Percentiles rank a stretch among this genome's conserved stretches.
Evolutionary conservation across 2,888 invertebrate genomes (phyloP).

Genomic region (Icerya purchasi): DNA sequence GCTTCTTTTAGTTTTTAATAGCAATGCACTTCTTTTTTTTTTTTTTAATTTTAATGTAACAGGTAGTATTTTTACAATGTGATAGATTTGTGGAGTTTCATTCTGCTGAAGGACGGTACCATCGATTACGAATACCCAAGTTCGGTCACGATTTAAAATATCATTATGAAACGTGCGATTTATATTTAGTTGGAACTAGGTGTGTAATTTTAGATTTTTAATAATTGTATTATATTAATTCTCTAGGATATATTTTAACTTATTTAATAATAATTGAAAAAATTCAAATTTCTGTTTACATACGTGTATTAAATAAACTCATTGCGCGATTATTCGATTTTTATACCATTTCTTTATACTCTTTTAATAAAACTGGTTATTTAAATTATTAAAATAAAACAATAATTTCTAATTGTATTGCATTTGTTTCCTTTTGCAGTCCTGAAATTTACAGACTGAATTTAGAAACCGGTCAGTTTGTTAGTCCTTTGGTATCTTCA

Average conservation of each 20-base stretch:
- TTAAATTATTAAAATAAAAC: background rate
- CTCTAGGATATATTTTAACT: background rate
- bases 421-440: conserved; percentile 28
- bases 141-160: conserved; percentile 88
- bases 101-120: conserved; percentile 77
- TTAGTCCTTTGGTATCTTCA: conserved; percentile 59
- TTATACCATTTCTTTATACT: no score
- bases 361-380: background rate
- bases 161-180: conserved; percentile 71
- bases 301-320: no score
- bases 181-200: conserved; percentile 77
- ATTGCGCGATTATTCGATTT: no score
- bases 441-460: conserved; percentile 81
- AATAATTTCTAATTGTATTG: conserved; percentile 5
- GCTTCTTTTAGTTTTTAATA: no score
- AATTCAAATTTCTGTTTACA: no score
- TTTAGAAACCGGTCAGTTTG: conserved; percentile 82
- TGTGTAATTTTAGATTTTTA: no score
- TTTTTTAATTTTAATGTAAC: conserved; percentile 23
- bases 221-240: no score
- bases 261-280: background rate
- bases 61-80: conserved; percentile 73
- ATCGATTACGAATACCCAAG: conserved; percentile 73
- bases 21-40: background rate
- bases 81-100: conserved; percentile 91